phyloP scores from a whole-genome alignment of 2,113 vertebrate genomes.

The Scomber scombrus region DNA sequence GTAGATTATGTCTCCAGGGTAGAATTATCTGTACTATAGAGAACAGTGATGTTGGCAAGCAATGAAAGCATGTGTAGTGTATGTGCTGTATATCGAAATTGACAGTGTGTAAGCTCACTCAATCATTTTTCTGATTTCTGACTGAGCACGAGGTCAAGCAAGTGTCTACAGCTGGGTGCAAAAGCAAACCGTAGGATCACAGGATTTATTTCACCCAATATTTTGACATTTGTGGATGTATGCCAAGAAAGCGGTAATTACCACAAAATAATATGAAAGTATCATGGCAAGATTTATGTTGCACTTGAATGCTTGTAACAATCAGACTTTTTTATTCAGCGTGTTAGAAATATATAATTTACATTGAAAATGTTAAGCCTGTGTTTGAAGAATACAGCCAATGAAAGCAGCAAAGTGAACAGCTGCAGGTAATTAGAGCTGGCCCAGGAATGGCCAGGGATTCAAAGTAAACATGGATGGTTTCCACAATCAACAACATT shows the following conservation, averaged over 20 bases:
- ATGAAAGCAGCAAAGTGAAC: constrained; percentile 90
- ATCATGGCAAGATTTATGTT: constrained; percentile 87
- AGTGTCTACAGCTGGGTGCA: constrained; percentile 37
- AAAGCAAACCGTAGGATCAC: constrained; percentile 36
- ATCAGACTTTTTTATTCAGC: constrained; percentile 91
- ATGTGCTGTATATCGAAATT: constrained; percentile 40
- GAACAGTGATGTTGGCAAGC: constrained; percentile 51
- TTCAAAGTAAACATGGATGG: constrained; percentile 98
- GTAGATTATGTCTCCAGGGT: constrained; percentile 48
- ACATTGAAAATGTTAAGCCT: constrained; percentile 89
- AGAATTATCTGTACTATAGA: constrained; percentile 38
- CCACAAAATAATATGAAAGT: constrained; percentile 86
- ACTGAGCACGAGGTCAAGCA: constrained; percentile 42
- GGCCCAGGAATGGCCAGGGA: constrained; percentile 90
- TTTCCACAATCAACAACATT: constrained; percentile 98
- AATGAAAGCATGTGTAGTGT: constrained; percentile 39
- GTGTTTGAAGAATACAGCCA: constrained; percentile 91
- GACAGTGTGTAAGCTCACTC: constrained; percentile 60
- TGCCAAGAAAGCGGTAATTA: constrained; percentile 83
- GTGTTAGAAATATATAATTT: constrained; percentile 91
- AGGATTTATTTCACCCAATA: constrained; percentile 22
- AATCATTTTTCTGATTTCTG: constrained; percentile 61
- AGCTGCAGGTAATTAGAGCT: constrained; percentile 96
- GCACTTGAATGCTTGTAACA: constrained; percentile 87
- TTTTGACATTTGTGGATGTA: constrained; percentile 35